Conservation (phyloP, 2,797 vertebrate species). For the Gastrophryne carolinensis region DNA sequence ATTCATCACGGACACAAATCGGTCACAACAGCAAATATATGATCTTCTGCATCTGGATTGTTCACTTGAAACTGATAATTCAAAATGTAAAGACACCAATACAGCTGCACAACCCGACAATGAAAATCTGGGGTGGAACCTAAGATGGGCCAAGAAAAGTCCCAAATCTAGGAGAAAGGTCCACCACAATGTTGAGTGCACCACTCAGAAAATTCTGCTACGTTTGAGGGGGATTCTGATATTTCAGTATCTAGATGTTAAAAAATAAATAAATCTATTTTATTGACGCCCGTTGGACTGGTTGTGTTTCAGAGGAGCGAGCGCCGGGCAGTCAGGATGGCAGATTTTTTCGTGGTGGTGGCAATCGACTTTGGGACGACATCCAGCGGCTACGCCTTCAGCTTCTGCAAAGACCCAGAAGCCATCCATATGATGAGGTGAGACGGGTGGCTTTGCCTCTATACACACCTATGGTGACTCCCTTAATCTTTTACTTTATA, state of each 20-base stretch:
- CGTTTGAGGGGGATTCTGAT: not conserved
- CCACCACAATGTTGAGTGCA: too few species aligned
- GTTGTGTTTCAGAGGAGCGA: conserved; percentile 75
- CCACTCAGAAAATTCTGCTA: not conserved
- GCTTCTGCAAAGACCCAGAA: conserved; percentile 87
- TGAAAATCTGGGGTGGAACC: too few species aligned
- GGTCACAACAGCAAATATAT: too few species aligned
- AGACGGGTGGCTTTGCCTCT: not conserved
- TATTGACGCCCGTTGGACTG: not conserved
- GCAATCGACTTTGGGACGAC: conserved; percentile 96
- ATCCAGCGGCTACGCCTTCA: conserved; percentile 93
- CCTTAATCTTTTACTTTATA: too few species aligned
- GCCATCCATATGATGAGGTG: conserved; percentile 98
- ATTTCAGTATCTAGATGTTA: not conserved
- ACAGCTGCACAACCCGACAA: too few species aligned
- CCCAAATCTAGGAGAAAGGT: too few species aligned
- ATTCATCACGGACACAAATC: too few species aligned
- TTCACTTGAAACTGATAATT: too few species aligned
- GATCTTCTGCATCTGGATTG: too few species aligned
- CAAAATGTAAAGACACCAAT: too few species aligned
- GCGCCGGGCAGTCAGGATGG: conserved; percentile 61
- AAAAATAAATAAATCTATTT: not conserved
- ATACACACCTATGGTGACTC: too few species aligned
- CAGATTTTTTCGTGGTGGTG: conserved; percentile 87
- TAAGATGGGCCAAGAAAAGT: too few species aligned